Conservation (phyloP, 2,797 vertebrate species). For the Pteropus rufus region DNA sequence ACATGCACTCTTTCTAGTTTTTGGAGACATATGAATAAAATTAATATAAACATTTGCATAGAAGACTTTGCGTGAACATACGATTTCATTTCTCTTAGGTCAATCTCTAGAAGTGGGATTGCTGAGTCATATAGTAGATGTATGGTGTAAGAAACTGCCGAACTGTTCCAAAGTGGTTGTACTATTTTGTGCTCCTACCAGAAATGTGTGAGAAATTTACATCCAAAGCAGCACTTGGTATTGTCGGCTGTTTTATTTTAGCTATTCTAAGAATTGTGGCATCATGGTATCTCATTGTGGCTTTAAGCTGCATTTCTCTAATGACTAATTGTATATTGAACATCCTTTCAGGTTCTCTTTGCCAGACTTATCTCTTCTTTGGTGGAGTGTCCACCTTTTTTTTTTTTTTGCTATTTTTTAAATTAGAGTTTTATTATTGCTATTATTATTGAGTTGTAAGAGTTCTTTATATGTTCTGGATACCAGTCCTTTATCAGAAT, state of each 20-base stretch:
- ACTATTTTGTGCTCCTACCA: not conserved
- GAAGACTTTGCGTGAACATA: not conserved
- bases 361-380: not conserved
- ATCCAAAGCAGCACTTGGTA: not conserved
- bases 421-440: not conserved
- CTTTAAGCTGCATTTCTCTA: not conserved
- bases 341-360: not conserved
- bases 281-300: not conserved
- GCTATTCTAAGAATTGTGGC: not conserved
- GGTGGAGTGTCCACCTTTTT: not conserved
- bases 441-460: not conserved
- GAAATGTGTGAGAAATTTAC: not conserved
- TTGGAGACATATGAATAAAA: not conserved
- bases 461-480: not conserved
- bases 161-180: not conserved
- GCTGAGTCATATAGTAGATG: not conserved
- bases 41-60: not conserved
- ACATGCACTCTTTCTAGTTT: not conserved
- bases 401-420: not conserved
- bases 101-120: not conserved
- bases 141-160: not conserved
- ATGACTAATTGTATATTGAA: not conserved
- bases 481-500: not conserved
- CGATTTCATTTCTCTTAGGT: not conserved
- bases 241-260: not conserved